Conservation (phyloP, 2,888 invertebrate genomes). For the Geotrupes spiniger region DNA sequence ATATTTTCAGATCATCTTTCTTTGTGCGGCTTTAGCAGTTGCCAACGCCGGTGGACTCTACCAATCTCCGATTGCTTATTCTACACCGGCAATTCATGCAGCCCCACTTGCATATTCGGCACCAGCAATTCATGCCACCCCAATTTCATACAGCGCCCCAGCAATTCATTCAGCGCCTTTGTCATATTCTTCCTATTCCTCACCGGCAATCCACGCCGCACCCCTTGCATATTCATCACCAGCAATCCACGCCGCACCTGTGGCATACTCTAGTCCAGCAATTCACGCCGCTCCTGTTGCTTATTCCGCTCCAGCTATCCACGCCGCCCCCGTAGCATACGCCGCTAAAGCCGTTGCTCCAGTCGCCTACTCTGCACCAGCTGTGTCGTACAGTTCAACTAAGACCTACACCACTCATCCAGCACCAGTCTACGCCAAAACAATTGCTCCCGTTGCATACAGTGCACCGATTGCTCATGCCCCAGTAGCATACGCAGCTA, state of each 20-base stretch:
- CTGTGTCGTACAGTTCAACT: slow-evolving; percentile 17
- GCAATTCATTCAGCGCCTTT: slow-evolving; percentile 6
- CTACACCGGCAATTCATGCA: slow-evolving; percentile 18
- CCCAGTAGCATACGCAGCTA: slow-evolving; percentile 5
- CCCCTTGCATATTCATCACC: slow-evolving; percentile 12
- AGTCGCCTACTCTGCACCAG: slow-evolving; percentile 9
- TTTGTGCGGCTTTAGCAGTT: slow-evolving; percentile 24
- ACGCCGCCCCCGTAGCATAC: slow-evolving; percentile 11
- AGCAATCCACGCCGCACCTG: slow-evolving; percentile 9
- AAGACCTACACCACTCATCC: slow-evolving; percentile 16
- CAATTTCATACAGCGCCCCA: slow-evolving; percentile 9
- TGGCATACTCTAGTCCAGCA: slow-evolving; percentile 8
- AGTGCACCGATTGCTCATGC: slow-evolving; percentile 9
- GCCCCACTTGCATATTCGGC: slow-evolving; percentile 14
- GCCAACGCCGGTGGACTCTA: slow-evolving; percentile 22
- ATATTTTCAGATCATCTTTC: slow-evolving; percentile 21
- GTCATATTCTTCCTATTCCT: slow-evolving; percentile 5
- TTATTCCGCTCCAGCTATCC: slow-evolving; percentile 12
- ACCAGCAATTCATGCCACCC: slow-evolving; percentile 8
- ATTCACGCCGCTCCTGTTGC: slow-evolving; percentile 9
- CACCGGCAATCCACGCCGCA: slow-evolving; percentile 3
- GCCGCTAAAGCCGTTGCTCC: slow-evolving; percentile 1
- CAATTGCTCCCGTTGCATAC: slow-evolving; percentile 7
- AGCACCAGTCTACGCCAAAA: slow-evolving; percentile 17
- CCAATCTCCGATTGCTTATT: slow-evolving; percentile 14